Conservation (phyloP, 1,140 invertebrate species). For the Chymomyza costata region DNA sequence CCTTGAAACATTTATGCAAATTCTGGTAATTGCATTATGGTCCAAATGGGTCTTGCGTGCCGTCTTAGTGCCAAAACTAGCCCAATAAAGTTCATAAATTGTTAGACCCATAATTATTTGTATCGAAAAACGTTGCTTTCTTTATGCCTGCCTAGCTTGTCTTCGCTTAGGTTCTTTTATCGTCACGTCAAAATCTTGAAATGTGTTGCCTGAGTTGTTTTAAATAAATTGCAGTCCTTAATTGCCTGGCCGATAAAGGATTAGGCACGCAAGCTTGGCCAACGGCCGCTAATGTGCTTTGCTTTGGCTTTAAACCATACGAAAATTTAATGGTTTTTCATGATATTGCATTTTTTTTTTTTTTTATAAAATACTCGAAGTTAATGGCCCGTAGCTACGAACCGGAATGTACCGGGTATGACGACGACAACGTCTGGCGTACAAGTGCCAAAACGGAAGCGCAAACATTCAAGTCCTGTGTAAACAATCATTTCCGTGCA, state of each 20-base stretch:
- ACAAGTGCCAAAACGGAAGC: no score
- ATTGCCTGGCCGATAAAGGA: constrained; percentile 54
- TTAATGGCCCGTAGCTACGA: no score
- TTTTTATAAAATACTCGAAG: no score
- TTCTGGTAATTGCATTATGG: constrained; percentile 60
- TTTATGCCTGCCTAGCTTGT: constrained; percentile 7
- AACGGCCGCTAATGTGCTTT: no score
- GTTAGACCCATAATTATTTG: constrained; percentile 29
- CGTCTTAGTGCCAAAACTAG: constrained; percentile 23
- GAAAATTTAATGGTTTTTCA: no score
- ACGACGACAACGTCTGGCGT: no score
- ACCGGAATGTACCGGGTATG: no score
- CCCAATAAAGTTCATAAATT: constrained; percentile 44
- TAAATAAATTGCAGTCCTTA: constrained; percentile 55
- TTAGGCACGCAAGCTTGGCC: constrained; percentile 46
- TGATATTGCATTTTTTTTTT: no score
- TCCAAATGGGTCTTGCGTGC: constrained; percentile 29
- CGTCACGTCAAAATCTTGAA: constrained; percentile 4
- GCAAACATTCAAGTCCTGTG: no score
- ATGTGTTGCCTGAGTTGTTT: constrained; percentile 3
- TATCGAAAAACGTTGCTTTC: constrained; percentile 35
- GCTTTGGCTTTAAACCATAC: no score
- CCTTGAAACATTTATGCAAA: constrained; percentile 67
- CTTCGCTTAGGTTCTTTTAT: no score
- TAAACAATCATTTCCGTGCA: no score